Evolutionary conservation across 2,888 invertebrate genomes (phyloP).

Genomic region (Criorhina ranunculi): DNA sequence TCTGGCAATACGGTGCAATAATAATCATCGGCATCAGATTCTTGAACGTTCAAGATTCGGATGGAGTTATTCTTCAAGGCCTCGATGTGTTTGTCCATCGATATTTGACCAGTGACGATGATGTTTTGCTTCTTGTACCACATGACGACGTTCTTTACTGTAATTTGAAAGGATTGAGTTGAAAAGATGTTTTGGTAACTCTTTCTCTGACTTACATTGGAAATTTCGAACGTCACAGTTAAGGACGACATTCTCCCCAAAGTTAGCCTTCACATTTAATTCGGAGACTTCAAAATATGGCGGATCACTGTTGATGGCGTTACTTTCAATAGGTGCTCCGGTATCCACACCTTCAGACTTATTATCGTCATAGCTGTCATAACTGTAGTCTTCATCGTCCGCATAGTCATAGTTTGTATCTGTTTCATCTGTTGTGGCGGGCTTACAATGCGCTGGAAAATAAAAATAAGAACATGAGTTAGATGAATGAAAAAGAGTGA

Average conservation of each 20-base stretch:
- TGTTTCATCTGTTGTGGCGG: conserved; percentile 14
- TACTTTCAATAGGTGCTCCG: conserved; percentile 48
- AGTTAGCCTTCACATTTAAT: conserved; percentile 78
- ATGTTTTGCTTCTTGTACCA: conserved; percentile 81
- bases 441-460: conserved; percentile 52
- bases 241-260: conserved; percentile 80
- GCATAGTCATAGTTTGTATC: conserved; percentile 78
- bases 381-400: conserved; percentile 74
- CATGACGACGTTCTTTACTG: conserved; percentile 81
- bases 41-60: conserved; percentile 78
- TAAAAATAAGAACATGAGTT: neutral
- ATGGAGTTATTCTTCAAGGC: conserved; percentile 81
- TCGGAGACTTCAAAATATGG: conserved; percentile 80
- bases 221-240: conserved; percentile 82
- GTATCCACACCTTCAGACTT: conserved; percentile 31
- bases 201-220: conserved; percentile 78
- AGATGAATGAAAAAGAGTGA: neutral
- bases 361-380: conserved; percentile 69
- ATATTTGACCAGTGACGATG: conserved; percentile 79
- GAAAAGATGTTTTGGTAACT: neutral
- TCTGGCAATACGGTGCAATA: conserved; percentile 81
- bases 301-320: conserved; percentile 44
- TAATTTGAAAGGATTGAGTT: neutral
- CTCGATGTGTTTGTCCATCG: conserved; percentile 78
- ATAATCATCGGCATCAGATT: conserved; percentile 81